Evolutionary conservation across 2,888 invertebrate genomes (phyloP), one percentile per base, ranked within the genome.

Genomic region (Drosophila parthenogenetica): DNA sequence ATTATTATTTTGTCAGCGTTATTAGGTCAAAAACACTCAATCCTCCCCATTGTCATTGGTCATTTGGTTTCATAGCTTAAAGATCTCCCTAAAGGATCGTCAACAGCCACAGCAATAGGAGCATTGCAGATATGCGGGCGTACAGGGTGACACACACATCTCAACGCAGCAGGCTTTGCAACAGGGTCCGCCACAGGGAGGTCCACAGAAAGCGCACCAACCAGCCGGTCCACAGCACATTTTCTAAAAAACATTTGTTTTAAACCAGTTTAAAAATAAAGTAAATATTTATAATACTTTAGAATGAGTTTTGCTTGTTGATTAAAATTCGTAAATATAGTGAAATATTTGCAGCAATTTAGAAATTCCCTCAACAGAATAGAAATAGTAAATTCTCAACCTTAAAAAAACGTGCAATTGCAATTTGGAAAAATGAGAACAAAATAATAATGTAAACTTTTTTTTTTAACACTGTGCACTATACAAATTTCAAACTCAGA

Each of bases 51-150:
- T 48, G n/a, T 4, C 10, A 40, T 16, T 43, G 22, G n/a, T 19
- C 39, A 37, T 46, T 8, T 4, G 37, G 14, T 8, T 54, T n/a
- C 16, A 37, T 40, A 2, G 17, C 48, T 11, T 11, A 25, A 13
- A 10, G 5, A 25, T 40, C 40, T 29, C 40, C 5, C 35, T 2
- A 2, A 50, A 25, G 17, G 32, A 32, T 2, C 25, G 17, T 32
- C 11, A 71, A n/a, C 71, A 72, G 5, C 69, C 63, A 43, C 57
- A 73, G 60, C 59, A 75, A 46, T 40, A 75, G 5, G 64, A 64
- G 57, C 66, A 76, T 45, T 87, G 87, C 45, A 87, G 53, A 39
- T 76, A 87, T 13, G 87, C 87, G 0, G 87, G 79, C 4, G 87
- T 87, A 46, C 82, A 83, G 0, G 87, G 82, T 5, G 50, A 39